Evolutionary conservation across 2,888 invertebrate genomes (phyloP).

Genomic region (Epiblema foenella): DNA sequence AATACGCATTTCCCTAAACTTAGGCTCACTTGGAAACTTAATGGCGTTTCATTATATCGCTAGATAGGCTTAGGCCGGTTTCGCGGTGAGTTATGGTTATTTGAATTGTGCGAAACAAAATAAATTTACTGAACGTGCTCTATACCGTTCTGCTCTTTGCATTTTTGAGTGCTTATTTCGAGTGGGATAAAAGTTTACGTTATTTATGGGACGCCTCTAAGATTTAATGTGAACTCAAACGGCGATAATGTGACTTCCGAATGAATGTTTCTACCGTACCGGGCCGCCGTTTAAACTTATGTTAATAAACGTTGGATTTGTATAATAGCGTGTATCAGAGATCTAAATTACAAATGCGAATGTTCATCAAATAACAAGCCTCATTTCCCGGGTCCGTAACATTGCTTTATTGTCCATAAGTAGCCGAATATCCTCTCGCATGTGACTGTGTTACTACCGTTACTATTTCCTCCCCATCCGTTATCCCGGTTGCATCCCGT

Average conservation of each 20-base stretch:
- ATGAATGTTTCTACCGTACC: conserved; percentile 64
- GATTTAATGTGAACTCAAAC: conserved; percentile 85
- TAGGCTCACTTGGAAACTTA: conserved; percentile 77
- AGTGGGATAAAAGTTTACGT: conserved; percentile 83
- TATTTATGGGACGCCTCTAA: conserved; percentile 81
- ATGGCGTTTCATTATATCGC: conserved; percentile 84
- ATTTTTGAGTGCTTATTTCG: conserved; percentile 86
- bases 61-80: conserved; percentile 80
- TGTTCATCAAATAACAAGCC: conserved; percentile 69
- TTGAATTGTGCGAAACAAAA: conserved; percentile 85
- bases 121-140: conserved; percentile 85
- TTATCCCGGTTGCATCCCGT: conserved; percentile 63
- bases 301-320: conserved; percentile 42
- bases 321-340: conserved; percentile 39
- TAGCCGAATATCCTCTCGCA: conserved; percentile 62
- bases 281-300: conserved; percentile 36
- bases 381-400: conserved; percentile 70
- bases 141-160: conserved; percentile 84
- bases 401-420: conserved; percentile 82
- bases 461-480: conserved; percentile 75
- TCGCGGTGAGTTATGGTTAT: conserved; percentile 83
- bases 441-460: conserved; percentile 59
- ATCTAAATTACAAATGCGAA: conserved; percentile 46
- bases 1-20: conserved; percentile 72
- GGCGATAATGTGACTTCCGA: conserved; percentile 77